phyloP scores from a whole-genome alignment of 2,113 vertebrate genomes.

The Coptodon rendalli region DNA sequence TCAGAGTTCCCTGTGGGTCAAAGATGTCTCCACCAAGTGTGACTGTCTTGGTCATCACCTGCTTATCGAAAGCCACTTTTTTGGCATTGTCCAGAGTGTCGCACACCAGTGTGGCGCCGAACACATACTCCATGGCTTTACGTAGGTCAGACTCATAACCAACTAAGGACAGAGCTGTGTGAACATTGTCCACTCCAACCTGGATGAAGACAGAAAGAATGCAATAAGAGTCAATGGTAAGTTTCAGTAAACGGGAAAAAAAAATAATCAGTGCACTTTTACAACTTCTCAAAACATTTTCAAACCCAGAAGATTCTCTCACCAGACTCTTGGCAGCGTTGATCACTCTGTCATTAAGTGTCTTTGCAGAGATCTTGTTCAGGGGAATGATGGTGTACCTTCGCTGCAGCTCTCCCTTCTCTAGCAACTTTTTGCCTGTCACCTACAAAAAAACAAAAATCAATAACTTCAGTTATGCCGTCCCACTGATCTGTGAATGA shows the following conservation, averaged over 20 bases:
- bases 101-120: slow-evolving; percentile 87
- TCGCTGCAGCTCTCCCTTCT: slow-evolving; percentile 84
- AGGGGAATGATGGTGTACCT: slow-evolving; percentile 93
- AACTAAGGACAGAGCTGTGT: slow-evolving; percentile 84
- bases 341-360: slow-evolving; percentile 69
- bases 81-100: slow-evolving; percentile 88
- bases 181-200: slow-evolving; percentile 78
- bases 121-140: slow-evolving; percentile 97
- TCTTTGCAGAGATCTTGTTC: slow-evolving; percentile 88
- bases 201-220: slow-evolving; percentile 29
- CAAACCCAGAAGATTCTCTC: slow-evolving; percentile 27
- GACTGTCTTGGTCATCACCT: slow-evolving; percentile 85
- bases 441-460: slow-evolving; percentile 66
- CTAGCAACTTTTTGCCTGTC: slow-evolving; percentile 88
- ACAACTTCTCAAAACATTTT: not conserved
- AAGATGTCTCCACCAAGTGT: slow-evolving; percentile 90
- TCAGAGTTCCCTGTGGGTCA: slow-evolving; percentile 92
- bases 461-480: not conserved
- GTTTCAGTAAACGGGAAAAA: not conserved
- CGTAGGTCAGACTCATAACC: slow-evolving; percentile 81
- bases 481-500: not conserved
- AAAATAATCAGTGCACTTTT: not conserved
- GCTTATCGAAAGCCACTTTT: slow-evolving; percentile 87
- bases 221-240: not conserved
- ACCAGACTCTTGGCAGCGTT: slow-evolving; percentile 82